phyloP scores from a whole-genome alignment of 2,797 vertebrate genomes.

The Ambastaia sidthimunki region DNA sequence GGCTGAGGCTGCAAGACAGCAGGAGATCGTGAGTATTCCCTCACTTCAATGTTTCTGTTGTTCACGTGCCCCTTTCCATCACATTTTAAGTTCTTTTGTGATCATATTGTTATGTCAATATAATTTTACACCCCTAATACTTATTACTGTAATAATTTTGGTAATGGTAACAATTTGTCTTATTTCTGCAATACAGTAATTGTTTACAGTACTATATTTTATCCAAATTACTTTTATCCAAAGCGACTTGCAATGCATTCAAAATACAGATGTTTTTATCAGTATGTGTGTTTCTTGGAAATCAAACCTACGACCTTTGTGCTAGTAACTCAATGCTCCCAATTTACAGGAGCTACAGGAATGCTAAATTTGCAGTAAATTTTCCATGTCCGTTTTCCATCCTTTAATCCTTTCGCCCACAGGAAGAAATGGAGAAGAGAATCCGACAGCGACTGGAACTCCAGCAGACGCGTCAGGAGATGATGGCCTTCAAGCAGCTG shows the following conservation, averaged over 20 bases:
- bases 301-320: too few relatives aligned
- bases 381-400: background rate
- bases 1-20: constrained; percentile 76
- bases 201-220: too few relatives aligned
- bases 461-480: constrained; percentile 82
- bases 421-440: constrained; percentile 89
- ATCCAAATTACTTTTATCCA: too few relatives aligned
- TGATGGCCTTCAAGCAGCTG: constrained; percentile 84
- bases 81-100: too few relatives aligned
- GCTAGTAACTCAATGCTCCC: too few relatives aligned
- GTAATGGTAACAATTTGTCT: background rate
- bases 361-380: background rate
- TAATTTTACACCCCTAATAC: background rate
- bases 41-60: background rate
- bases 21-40: constrained; percentile 80
- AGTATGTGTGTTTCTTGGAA: too few relatives aligned
- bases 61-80: too few relatives aligned
- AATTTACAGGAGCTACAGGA: too few relatives aligned
- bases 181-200: background rate
- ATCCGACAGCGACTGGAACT: constrained; percentile 83
- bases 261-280: too few relatives aligned
- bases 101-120: too few relatives aligned
- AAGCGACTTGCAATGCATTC: too few relatives aligned
- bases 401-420: constrained; percentile 1
- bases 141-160: background rate